Evolutionary conservation across 2,888 invertebrate genomes (phyloP), one percentile per base, ranked within the genome.

Genomic region (Scrobipalpa costella): DNA sequence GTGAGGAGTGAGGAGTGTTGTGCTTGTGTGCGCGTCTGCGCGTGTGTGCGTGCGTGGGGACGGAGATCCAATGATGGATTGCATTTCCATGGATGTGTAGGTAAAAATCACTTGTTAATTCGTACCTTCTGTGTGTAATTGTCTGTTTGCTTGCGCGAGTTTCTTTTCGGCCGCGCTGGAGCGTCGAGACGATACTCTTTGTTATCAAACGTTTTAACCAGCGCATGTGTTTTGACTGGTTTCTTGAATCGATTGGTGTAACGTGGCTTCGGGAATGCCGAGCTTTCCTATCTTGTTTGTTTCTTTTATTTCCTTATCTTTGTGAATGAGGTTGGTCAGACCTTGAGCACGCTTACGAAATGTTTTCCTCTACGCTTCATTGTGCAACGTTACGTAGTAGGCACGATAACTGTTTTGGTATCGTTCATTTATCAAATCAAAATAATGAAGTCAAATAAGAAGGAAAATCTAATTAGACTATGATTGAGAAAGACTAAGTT

Each of bases 51-150:
- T 81, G 85, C 76, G 85, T 85, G 84, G 83, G 79, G 83, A 84
- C 83, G 81, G 84, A 83, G 86, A 85, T 84, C 84, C 86, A 85
- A 88, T 89, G 89, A 91, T 91, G 90, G 91, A 90, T 90, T 90
- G 90, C 89, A 89, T 85, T 90, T 89, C 82, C 85, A 84, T 86
- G 84, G 86, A 88, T 84, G 84, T 88, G 84, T 90, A 91, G 91
- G 91, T 91, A 91, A 90, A 85, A 82, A 85, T 85, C 82, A 80
- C 73, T 73, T 71, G 73, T 74, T 75, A 82, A 79, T 81, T 81
- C 76, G 80, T 73, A 73, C 77, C 76, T 68, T 72, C 72, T 77
- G 75, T 74, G 74, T 77, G 74, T 75, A 74, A 69, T 73, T 75
- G 73, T 70, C 72, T 71, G 73, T 72, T 74, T 73, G 71, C 71